These are phyloP conservation scores for Fregata magnificens DNA, from an alignment of 2,113 vertebrate species.

Conservation along the genomic window DNA sequence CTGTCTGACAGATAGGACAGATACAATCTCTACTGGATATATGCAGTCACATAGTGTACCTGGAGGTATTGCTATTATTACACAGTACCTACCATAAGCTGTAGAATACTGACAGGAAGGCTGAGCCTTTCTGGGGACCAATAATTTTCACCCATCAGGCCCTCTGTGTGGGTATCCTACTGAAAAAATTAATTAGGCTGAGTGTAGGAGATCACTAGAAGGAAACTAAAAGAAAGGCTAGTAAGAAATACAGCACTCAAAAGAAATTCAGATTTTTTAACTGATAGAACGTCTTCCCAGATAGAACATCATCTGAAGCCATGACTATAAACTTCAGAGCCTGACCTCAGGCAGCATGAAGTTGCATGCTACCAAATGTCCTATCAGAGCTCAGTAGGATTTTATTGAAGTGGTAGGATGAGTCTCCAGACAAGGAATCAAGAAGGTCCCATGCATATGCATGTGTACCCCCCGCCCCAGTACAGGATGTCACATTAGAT, in stretches of 20 bases:
- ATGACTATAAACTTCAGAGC: neutral
- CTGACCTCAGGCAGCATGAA: neutral
- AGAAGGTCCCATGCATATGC: neutral
- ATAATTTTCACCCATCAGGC: neutral
- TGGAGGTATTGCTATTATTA: neutral
- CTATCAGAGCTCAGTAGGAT: neutral
- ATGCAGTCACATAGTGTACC: neutral
- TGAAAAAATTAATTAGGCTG: neutral
- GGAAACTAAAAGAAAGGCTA: neutral
- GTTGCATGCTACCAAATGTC: neutral
- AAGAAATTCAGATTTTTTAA: neutral
- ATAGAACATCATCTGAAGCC: neutral
- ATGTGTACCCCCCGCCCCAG: fast-evolving
- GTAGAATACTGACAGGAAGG: neutral
- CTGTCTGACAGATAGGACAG: neutral
- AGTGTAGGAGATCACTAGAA: neutral
- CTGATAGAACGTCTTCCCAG: neutral
- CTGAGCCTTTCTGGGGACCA: neutral
- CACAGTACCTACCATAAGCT: neutral
- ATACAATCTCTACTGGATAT: neutral
- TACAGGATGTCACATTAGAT: neutral
- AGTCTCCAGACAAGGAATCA: neutral
- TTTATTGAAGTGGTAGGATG: neutral
- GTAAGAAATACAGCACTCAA: neutral
- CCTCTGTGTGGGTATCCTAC: neutral